phyloP scores from a whole-genome alignment of 2,113 vertebrate genomes.

The Tringa solitaria region DNA sequence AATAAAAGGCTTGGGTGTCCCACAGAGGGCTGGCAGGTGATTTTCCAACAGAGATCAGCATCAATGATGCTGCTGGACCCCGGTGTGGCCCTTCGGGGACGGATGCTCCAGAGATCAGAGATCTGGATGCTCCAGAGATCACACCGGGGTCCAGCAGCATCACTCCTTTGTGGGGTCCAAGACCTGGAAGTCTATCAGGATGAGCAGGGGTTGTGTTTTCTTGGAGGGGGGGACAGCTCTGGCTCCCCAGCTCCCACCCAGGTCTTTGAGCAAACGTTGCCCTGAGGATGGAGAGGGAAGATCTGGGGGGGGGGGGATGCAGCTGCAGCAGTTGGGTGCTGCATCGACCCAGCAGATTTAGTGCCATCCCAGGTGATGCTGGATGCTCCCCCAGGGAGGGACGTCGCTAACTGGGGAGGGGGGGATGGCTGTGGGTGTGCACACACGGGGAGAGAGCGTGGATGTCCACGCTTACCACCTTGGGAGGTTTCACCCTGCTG shows the following conservation, averaged over 20 bases:
- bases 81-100: not conserved
- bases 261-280: not conserved
- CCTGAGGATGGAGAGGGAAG: not conserved
- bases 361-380: not conserved
- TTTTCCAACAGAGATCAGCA: not conserved
- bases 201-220: not conserved
- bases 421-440: fast-evolving
- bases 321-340: not conserved
- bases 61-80: no score
- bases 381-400: not conserved
- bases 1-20: not conserved
- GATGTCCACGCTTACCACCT: fast-evolving
- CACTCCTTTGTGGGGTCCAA: fast-evolving
- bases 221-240: not conserved
- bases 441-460: fast-evolving
- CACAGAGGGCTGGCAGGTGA: not conserved
- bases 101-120: not conserved
- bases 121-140: not conserved
- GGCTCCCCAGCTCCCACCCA: fast-evolving
- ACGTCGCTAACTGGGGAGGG: fast-evolving
- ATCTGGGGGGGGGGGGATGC: not conserved
- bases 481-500: not conserved
- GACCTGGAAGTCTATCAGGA: not conserved
- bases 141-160: not conserved
- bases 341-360: fast-evolving